Base-by-base conservation (phyloP, 2,888 invertebrate genomes). In the Timandra comae region DNA sequence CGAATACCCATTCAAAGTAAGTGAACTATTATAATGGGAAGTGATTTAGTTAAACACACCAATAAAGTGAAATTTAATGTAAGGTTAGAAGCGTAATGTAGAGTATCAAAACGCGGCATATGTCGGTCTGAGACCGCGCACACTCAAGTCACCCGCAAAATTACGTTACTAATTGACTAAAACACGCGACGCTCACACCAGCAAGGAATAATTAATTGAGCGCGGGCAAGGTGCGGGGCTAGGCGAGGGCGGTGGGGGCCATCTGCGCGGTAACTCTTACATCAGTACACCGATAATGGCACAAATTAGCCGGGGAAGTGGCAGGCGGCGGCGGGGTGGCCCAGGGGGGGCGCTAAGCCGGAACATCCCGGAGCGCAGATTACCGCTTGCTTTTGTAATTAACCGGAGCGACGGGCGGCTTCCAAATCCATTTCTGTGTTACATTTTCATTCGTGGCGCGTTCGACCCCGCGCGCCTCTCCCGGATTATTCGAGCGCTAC, bases 311-410 rank as follows among this genome's bases (percentile, higher is more conserved):
- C 79, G 63, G 79, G 82, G 77, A 80, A 80, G 79, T 74, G 79
- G 79, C 74, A 67, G 73, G 74, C 61, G 72, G 58, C 56, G 44
- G 52, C 49, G 53, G 49, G 64, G 52, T 61, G 62, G 58, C 66
- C 49, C 43, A 48, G 55, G 60, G 63, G 80, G 81, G 76, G 76
- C 78, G 81, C 78, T 82, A 84, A 82, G 82, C 84, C 82, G 82
- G 84, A 82, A 84, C 84, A 84, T 84, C 84, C 84, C 84, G 73
- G 79, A 77, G 85, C 82, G 85, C 84, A 84, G 85, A 84, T 84
- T 84, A 84, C 85, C 84, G 85, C 84, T 85, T 85, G 85, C 85
- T 85, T 84, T 85, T 84, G 85, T 85, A 85, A 85, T 85, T 85
- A 85, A 85, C 85, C 82, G 82, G 78, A 80, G 84, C 84, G 81